Evolutionary conservation across 2,888 invertebrate genomes (phyloP).

Genomic region (Chromoteleia sp.): DNA sequence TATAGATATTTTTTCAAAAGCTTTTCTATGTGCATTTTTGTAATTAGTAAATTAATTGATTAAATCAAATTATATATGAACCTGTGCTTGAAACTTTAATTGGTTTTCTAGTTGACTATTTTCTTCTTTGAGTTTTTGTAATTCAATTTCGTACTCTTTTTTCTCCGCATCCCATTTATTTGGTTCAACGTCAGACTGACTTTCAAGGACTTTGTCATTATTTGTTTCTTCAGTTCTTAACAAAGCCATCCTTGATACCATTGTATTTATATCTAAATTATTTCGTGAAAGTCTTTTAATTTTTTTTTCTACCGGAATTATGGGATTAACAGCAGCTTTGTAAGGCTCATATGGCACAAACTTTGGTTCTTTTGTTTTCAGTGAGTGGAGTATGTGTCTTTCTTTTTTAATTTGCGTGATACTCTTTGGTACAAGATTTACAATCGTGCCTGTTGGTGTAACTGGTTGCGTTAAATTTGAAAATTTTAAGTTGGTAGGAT

Average conservation of each 20-base stretch:
- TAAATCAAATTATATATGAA: constrained; percentile 74
- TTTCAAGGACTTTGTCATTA: constrained; percentile 20
- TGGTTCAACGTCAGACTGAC: constrained; percentile 73
- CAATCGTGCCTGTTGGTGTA: constrained; percentile 86
- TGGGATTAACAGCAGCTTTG: constrained; percentile 93
- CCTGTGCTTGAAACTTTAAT: constrained; percentile 94
- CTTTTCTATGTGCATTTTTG: no score
- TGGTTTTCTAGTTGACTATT: constrained; percentile 91
- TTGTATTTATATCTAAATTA: constrained; percentile 88
- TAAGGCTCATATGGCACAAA: constrained; percentile 96
- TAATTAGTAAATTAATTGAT: no score
- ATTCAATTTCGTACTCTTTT: constrained; percentile 86
- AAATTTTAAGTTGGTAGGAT: constrained; percentile 82
- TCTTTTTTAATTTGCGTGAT: constrained; percentile 87
- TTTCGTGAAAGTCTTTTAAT: constrained; percentile 85
- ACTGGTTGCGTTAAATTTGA: constrained; percentile 83
- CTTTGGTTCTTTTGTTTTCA: constrained; percentile 89
- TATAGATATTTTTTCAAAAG: no score
- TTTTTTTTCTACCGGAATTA: constrained; percentile 86
- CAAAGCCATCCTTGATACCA: constrained; percentile 90
- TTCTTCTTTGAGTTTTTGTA: constrained; percentile 88
- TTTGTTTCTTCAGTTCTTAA: constrained; percentile 86
- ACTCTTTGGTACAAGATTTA: constrained; percentile 88
- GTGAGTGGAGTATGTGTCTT: constrained; percentile 79
- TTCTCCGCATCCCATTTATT: constrained; percentile 85